phyloP scores from a whole-genome alignment of 2,797 vertebrate genomes.

The Podarcis siculus region DNA sequence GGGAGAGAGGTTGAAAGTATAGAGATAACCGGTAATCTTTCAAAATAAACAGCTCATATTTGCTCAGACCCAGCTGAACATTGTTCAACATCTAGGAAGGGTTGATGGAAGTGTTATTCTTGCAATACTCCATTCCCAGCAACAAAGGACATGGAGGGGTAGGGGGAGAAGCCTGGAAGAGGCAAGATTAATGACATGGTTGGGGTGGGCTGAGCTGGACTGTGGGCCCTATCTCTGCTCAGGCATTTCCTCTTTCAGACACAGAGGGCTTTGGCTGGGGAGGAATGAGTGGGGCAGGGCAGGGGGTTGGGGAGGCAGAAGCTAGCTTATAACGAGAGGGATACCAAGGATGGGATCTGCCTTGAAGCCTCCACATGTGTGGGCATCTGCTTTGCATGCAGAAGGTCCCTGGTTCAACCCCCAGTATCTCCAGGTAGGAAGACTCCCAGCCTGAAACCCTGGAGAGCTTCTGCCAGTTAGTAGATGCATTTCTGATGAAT shows the following conservation, averaged over 20 bases:
- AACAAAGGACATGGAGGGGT: neutral
- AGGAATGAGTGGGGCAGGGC: neutral
- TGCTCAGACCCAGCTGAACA: slow-evolving; percentile 23
- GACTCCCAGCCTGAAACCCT: too few relatives aligned
- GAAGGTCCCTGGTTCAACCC: too few relatives aligned
- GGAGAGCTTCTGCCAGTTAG: too few relatives aligned
- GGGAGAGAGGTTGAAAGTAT: slow-evolving; percentile 59
- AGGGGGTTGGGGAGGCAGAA: slow-evolving; percentile 11
- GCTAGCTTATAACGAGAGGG: neutral
- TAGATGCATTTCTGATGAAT: too few relatives aligned
- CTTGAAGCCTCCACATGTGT: too few relatives aligned
- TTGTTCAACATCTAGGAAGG: neutral
- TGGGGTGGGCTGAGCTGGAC: neutral
- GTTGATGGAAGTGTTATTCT: slow-evolving; percentile 22
- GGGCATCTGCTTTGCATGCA: too few relatives aligned
- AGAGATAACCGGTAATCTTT: slow-evolving; percentile 63
- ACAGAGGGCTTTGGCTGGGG: slow-evolving; percentile 38
- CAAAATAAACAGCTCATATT: slow-evolving; percentile 46
- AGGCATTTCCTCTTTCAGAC: slow-evolving; percentile 52
- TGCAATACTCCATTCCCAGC: slow-evolving; percentile 40
- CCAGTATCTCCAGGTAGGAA: too few relatives aligned
- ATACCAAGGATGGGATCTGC: neutral
- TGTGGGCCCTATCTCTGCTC: neutral
- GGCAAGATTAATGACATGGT: neutral
- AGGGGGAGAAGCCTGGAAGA: neutral